Conservation (phyloP, 2,113 vertebrate species). For the Amazona guildingii region DNA sequence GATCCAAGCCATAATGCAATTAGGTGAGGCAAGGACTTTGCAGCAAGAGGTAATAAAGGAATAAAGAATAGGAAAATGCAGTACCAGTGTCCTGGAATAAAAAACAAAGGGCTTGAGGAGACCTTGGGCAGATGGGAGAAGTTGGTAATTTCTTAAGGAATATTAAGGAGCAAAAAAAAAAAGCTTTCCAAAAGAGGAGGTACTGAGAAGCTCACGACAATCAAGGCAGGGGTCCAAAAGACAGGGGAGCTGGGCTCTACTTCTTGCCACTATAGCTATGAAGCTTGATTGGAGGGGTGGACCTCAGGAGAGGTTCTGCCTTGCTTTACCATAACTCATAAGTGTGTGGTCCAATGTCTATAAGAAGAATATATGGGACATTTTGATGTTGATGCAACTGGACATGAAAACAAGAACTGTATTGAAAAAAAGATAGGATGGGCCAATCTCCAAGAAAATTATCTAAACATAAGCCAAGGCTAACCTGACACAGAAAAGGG, state of each 20-base stretch:
- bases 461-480: background rate
- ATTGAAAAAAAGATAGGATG: background rate
- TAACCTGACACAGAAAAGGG: background rate
- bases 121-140: background rate
- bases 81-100: background rate
- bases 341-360: background rate
- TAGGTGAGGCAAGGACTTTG: constrained; percentile 49
- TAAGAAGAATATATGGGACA: background rate
- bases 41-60: constrained; percentile 36
- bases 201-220: background rate
- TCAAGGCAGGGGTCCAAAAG: background rate
- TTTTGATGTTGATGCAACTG: background rate
- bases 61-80: constrained; percentile 7
- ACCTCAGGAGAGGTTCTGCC: background rate
- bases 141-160: background rate
- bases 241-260: background rate
- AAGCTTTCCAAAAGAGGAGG: background rate
- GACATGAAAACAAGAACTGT: background rate
- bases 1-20: constrained; percentile 20
- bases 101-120: background rate
- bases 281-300: background rate
- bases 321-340: background rate
- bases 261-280: background rate
- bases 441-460: background rate
- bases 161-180: background rate